Evolutionary conservation across 2,888 invertebrate species (phyloP).

Genomic region (Phytoseiulus persimilis): DNA sequence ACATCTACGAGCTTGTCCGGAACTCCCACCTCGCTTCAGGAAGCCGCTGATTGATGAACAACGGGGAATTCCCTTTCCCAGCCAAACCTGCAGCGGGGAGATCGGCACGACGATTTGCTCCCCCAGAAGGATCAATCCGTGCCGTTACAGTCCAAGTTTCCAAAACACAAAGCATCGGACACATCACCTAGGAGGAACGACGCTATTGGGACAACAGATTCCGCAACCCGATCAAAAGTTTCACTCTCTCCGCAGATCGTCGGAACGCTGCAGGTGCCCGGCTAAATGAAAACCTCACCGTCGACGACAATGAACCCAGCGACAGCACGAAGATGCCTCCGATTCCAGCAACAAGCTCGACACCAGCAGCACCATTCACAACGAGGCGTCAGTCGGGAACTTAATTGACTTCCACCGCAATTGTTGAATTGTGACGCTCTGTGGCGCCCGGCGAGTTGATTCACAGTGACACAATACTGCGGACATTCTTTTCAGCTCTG

Average conservation of each 20-base stretch:
- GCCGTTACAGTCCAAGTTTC: too few species aligned
- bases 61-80: too few species aligned
- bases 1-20: too few species aligned
- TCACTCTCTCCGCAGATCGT: not conserved
- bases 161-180: not conserved
- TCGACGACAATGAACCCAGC: not conserved
- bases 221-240: not conserved
- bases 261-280: not conserved
- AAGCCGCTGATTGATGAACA: too few species aligned
- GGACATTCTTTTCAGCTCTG: not conserved
- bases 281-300: not conserved
- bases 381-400: not conserved
- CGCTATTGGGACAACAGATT: not conserved
- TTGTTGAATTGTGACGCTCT: not conserved
- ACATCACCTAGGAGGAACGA: not conserved
- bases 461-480: not conserved
- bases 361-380: not conserved
- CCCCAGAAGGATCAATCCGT: too few species aligned
- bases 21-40: too few species aligned
- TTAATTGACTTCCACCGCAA: not conserved
- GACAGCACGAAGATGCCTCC: not conserved
- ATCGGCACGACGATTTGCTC: too few species aligned
- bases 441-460: not conserved
- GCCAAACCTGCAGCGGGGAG: too few species aligned
- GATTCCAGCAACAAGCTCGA: not conserved